phyloP scores from a whole-genome alignment of 1,140 invertebrate genomes.

The Apolygus lucorum region DNA sequence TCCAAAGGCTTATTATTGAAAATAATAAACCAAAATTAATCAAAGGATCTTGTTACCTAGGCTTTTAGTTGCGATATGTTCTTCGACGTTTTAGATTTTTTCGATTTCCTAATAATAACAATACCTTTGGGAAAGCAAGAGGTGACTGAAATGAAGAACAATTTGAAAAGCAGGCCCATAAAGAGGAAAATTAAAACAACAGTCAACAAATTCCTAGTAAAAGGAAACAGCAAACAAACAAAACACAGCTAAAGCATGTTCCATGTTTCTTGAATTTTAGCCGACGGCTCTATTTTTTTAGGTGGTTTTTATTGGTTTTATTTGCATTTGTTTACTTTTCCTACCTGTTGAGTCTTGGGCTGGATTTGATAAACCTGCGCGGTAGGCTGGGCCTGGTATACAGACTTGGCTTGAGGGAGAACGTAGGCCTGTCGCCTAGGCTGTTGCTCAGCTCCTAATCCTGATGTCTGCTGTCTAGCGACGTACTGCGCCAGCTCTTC shows the following conservation, averaged over 20 bases:
- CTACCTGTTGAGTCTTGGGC: slow-evolving; percentile 13
- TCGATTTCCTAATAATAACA: too few relatives aligned
- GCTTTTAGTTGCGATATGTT: too few relatives aligned
- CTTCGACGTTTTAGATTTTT: too few relatives aligned
- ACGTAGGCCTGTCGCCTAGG: slow-evolving; percentile 25
- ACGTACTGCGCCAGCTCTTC: slow-evolving; percentile 31
- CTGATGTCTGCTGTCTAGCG: slow-evolving; percentile 30
- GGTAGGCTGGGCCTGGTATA: slow-evolving; percentile 20
- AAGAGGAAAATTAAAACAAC: background rate
- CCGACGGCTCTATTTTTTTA: background rate
- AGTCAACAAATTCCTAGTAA: background rate
- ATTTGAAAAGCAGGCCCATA: too few relatives aligned
- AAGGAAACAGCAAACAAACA: background rate
- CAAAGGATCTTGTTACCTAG: too few relatives aligned
- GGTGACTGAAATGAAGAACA: background rate
- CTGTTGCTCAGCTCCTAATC: background rate
- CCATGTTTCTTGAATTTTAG: too few relatives aligned
- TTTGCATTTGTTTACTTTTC: too few relatives aligned
- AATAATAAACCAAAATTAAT: too few relatives aligned
- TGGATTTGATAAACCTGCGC: slow-evolving; percentile 23
- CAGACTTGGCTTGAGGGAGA: slow-evolving; percentile 20
- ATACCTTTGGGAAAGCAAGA: too few relatives aligned
- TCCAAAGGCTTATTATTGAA: too few relatives aligned
- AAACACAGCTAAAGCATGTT: too few relatives aligned
- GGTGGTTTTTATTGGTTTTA: too few relatives aligned